phyloP scores from a whole-genome alignment of 2,888 invertebrate species.

The Eudemis profundana region DNA sequence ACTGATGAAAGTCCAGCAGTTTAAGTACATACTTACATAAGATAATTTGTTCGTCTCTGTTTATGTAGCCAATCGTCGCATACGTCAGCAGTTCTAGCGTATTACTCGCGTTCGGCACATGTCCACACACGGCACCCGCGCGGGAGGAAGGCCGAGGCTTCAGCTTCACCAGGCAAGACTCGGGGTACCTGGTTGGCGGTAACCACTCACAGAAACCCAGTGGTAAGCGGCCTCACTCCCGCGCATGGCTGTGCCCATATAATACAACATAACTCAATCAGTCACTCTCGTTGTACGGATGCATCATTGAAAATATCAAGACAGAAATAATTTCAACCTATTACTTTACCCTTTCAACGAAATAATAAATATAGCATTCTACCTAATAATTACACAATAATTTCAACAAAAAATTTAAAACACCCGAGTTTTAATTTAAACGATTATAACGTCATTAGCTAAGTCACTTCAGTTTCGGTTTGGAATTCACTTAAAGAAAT shows the following conservation, averaged over 20 bases:
- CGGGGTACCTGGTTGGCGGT: conserved; percentile 53
- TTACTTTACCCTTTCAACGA: conserved; percentile 78
- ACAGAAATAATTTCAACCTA: conserved; percentile 84
- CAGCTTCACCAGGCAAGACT: conserved; percentile 29
- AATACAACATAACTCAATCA: conserved; percentile 70
- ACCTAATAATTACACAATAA: conserved; percentile 83
- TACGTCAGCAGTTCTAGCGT: conserved; percentile 49
- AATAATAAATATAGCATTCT: conserved; percentile 83
- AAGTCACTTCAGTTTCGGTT: conserved; percentile 81
- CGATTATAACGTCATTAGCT: conserved; percentile 79
- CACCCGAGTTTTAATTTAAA: conserved; percentile 78
- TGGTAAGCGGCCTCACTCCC: conserved; percentile 55
- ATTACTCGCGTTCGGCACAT: conserved; percentile 62
- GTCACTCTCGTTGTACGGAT: conserved; percentile 71
- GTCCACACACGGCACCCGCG: conserved; percentile 69
- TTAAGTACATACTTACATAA: conserved; percentile 68
- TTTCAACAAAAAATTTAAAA: conserved; percentile 84
- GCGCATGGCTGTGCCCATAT: conserved; percentile 57
- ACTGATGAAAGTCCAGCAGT: conserved; percentile 70
- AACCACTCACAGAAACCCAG: conserved; percentile 42
- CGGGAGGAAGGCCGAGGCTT: conserved; percentile 52
- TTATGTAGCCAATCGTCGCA: conserved; percentile 43
- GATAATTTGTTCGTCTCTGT: conserved; percentile 61
- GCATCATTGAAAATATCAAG: conserved; percentile 80
- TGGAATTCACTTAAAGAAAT: conserved; percentile 83